Conservation (phyloP, 2,113 vertebrate genomes). For the Acrocephalus arundinaceus region DNA sequence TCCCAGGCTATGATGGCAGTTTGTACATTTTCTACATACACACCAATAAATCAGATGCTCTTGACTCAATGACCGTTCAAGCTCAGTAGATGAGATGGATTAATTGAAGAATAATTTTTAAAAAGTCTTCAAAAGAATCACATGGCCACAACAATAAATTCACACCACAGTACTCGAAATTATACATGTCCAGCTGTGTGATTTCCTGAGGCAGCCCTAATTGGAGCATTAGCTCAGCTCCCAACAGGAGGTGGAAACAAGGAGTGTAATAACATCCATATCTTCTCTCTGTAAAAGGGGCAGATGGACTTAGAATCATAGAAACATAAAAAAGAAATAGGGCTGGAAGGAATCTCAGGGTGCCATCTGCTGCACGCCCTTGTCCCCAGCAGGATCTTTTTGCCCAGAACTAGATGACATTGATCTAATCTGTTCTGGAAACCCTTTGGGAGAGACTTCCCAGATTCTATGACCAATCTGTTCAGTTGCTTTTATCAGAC, state of each 20-base stretch:
- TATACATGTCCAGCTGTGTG: not conserved
- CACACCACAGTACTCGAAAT: not conserved
- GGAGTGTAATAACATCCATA: not conserved
- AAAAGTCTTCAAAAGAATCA: not conserved
- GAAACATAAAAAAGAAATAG: not conserved
- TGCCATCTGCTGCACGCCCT: not conserved
- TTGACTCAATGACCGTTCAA: not conserved
- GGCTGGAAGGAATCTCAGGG: not conserved
- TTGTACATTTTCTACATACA: not conserved
- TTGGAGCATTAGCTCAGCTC: not conserved
- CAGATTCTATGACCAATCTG: not conserved
- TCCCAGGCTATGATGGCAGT: not conserved
- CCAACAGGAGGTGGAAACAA: not conserved
- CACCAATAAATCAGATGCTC: not conserved
- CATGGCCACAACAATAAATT: not conserved
- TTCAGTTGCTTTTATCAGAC: not conserved
- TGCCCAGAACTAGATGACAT: not conserved
- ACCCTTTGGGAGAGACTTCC: not conserved
- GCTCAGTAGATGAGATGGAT: not conserved
- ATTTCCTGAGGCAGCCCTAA: not conserved
- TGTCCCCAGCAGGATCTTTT: not conserved
- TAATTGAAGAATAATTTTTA: not conserved
- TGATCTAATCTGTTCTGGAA: not conserved
- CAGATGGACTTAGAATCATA: conserved; percentile 49
- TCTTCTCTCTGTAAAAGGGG: not conserved